Base-by-base conservation (phyloP, 2,888 invertebrate species). In the Heliconius erato region DNA sequence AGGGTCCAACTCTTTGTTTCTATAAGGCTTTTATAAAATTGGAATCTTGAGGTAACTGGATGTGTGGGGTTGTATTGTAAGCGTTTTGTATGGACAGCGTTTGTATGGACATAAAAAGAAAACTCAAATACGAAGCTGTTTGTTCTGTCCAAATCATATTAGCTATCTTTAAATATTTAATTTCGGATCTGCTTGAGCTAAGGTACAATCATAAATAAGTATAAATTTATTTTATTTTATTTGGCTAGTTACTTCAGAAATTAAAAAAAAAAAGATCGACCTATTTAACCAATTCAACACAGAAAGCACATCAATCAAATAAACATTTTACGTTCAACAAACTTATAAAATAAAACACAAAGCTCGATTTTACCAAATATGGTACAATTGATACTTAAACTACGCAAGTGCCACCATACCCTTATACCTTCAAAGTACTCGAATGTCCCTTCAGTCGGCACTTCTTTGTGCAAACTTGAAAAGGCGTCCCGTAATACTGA, bases 1-100 rank as follows among this genome's bases (percentile, higher is more conserved):
- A 93, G 88, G 91, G 91, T 89, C 88, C 87, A 88, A 86, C 87
- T 88, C 90, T 92, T 94, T 95, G 95, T 95, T 95, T 95, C 93
- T 93, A 89, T 83, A 86, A 87, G 88, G 91, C 92, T 91, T 93
- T 94, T 92, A 89, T 89, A 91, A 91, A 90, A 91, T 90, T 91
- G 87, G 89, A 90, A 89, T 89, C 90, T 92, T 90, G 88, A 90
- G 88, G 92, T 91, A 92, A 92, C 91, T 91, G 90, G 91, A 89
- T 88, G 89, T 88, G 85, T 85, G 69, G 82, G 72, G 88, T 89
- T 86, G 84, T 40, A 88, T 89, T 84, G 65, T 32, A 40, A 88
- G 84, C 90, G 85, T 26, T 80, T 63, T 63, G 3, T 12, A 6
- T 59, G 16, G 5, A 32, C 9, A n/a, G 59, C 74, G 71, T n/a